These are phyloP conservation scores for Pygoscelis adeliae DNA, from an alignment of 2,113 vertebrate species.

Conservation along the genomic window DNA sequence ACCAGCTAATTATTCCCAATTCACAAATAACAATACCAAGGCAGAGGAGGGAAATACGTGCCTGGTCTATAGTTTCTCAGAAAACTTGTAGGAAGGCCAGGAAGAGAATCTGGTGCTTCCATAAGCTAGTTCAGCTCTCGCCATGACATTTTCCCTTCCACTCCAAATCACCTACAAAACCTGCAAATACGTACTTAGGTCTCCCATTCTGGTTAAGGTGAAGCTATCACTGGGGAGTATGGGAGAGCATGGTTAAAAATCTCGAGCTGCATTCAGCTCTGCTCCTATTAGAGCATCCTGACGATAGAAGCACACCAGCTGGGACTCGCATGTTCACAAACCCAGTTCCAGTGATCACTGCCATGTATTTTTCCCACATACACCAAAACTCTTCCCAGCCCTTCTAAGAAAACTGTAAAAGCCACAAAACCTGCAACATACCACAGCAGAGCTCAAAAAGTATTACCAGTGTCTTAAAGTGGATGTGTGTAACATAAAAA, in stretches of 20 bases:
- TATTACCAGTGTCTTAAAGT: neutral
- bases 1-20: constrained; percentile 25
- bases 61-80: neutral
- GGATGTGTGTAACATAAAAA: neutral
- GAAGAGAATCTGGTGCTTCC: neutral
- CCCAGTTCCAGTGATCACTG: neutral
- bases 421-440: neutral
- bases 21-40: neutral
- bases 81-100: neutral
- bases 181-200: neutral
- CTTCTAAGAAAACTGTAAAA: neutral
- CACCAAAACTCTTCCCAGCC: neutral
- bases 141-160: neutral
- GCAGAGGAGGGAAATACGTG: neutral
- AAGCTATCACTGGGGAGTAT: accelerated
- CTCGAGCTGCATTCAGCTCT: neutral
- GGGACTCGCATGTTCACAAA: neutral
- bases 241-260: neutral
- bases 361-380: neutral
- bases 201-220: neutral
- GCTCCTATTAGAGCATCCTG: neutral
- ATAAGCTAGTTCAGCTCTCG: neutral
- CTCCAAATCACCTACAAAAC: neutral
- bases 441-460: neutral
- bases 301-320: neutral